These are phyloP conservation scores for Lithobates pipiens DNA, from an alignment of 2,797 vertebrate genomes.

Conservation along the genomic window DNA sequence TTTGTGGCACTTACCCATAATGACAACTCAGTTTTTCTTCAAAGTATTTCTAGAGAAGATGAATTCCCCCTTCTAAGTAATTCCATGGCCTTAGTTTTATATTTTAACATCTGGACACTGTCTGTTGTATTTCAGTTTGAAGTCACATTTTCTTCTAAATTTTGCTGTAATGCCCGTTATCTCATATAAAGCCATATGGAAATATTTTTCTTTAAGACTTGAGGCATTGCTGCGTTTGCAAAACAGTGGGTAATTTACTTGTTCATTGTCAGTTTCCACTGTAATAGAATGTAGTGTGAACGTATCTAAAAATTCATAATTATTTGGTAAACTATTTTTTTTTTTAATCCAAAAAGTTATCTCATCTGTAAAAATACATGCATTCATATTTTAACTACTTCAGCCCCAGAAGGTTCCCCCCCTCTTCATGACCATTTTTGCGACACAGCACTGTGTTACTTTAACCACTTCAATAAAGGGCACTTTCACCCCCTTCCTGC, in stretches of 20 bases:
- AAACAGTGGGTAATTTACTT: conserved; percentile 23
- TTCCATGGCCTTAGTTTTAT: conserved; percentile 40
- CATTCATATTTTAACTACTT: no score
- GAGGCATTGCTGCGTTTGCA: conserved; percentile 36
- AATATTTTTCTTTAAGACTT: conserved; percentile 36
- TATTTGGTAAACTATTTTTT: not conserved
- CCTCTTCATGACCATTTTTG: no score
- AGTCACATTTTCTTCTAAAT: conserved; percentile 49
- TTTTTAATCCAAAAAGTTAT: no score
- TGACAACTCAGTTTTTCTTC: conserved; percentile 18
- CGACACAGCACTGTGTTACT: no score
- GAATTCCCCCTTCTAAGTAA: conserved; percentile 29
- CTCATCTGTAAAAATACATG: no score
- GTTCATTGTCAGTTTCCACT: conserved; percentile 4
- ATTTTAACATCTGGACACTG: conserved; percentile 55
- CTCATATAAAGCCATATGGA: conserved; percentile 53
- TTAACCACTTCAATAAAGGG: no score
- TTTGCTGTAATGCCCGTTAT: conserved; percentile 42
- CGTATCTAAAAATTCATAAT: not conserved
- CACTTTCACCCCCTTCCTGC: no score
- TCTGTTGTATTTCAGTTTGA: conserved; percentile 52
- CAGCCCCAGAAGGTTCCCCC: no score
- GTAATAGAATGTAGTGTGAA: conserved; percentile 1
- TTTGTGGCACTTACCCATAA: conserved; percentile 1
- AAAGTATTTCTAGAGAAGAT: conserved; percentile 35